Conservation (phyloP, 2,888 invertebrate species). For the Nymphalis polychloros region DNA sequence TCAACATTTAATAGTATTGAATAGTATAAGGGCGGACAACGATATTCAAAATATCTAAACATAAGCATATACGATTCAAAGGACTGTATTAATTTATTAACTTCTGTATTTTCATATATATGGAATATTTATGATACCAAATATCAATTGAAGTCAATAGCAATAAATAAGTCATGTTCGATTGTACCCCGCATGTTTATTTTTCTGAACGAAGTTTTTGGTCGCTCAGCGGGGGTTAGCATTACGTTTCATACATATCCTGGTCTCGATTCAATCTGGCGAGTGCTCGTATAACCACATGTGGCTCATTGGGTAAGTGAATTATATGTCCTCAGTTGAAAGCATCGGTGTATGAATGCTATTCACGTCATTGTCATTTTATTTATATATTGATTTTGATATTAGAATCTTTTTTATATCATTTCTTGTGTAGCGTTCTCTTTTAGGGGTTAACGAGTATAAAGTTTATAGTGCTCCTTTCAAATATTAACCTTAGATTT, state of each 20-base stretch:
- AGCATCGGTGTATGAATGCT: constrained; percentile 49
- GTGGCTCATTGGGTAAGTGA: constrained; percentile 72
- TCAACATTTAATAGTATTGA: no score
- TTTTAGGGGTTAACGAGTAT: constrained; percentile 11
- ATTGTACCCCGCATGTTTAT: constrained; percentile 51
- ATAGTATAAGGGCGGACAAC: no score
- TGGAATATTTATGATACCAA: constrained; percentile 5
- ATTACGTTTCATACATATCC: constrained; percentile 61
- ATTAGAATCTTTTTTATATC: constrained; percentile 17
- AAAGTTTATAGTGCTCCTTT: constrained; percentile 6
- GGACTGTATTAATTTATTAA: background rate
- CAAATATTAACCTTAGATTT: background rate
- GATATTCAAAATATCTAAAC: background rate
- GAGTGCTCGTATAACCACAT: constrained; percentile 62
- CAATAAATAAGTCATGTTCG: constrained; percentile 42
- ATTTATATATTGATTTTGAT: constrained; percentile 29
- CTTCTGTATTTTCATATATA: background rate
- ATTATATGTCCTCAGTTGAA: constrained; percentile 65
- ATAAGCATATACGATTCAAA: background rate
- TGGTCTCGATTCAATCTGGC: constrained; percentile 59
- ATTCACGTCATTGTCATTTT: constrained; percentile 23
- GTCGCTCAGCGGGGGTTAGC: constrained; percentile 69
- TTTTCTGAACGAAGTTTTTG: constrained; percentile 58
- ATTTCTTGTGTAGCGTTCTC: constrained; percentile 11
- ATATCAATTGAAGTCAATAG: constrained; percentile 33